Percentiles rank a stretch among this genome's conserved stretches.
These are phyloP conservation scores for Dicrostonyx torquatus DNA, from an alignment of 2,797 vertebrate genomes.

Conservation along the genomic window DNA sequence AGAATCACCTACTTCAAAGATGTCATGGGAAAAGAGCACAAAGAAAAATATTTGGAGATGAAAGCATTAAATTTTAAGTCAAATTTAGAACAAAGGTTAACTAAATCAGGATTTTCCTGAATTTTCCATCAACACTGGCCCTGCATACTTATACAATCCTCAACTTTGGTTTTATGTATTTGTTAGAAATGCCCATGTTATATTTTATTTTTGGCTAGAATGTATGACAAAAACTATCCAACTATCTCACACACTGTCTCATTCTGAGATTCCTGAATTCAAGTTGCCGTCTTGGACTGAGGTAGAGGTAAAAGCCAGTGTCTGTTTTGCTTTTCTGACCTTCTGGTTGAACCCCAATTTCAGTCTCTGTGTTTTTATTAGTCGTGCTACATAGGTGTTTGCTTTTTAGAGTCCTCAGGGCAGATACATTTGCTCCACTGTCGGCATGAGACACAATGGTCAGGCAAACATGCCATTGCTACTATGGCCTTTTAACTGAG, in stretches of 20 bases:
- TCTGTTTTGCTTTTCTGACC: too few species aligned
- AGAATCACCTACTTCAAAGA: not conserved
- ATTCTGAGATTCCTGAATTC: too few species aligned
- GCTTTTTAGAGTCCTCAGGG: not conserved
- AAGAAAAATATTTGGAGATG: not conserved
- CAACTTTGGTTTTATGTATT: not conserved
- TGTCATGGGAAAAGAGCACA: not conserved
- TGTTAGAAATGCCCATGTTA: not conserved
- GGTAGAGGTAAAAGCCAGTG: too few species aligned
- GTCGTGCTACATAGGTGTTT: not conserved
- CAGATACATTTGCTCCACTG: not conserved
- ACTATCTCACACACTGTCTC: too few species aligned
- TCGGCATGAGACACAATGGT: not conserved
- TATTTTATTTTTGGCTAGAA: too few species aligned
- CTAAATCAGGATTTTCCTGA: not conserved
- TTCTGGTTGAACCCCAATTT: too few species aligned
- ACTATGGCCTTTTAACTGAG: not conserved
- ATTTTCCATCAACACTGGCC: not conserved
- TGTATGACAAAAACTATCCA: not conserved
- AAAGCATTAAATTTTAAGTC: not conserved
- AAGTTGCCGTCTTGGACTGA: too few species aligned
- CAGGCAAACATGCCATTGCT: not conserved
- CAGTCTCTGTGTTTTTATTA: too few species aligned
- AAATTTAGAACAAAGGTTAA: not conserved
- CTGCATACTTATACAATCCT: rapidly evolving